Evolutionary conservation across 2,888 invertebrate genomes (phyloP), one percentile per base, ranked within the genome.

Genomic region (Eremobia ochroleuca): DNA sequence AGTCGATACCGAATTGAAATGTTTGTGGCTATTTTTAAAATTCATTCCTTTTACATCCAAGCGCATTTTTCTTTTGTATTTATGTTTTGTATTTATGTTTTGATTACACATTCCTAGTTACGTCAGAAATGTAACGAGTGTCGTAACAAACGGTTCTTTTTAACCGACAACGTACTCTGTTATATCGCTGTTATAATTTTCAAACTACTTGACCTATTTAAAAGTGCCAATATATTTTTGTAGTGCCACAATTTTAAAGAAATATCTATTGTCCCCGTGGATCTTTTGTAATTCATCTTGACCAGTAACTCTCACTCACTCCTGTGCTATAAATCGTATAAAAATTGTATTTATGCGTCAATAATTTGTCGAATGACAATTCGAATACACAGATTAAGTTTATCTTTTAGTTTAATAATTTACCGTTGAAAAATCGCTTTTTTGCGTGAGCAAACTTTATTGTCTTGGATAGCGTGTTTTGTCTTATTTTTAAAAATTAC

Each of bases 401-500:
- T n/a, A 25, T 31, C 59, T 43, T 83, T 18, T 64, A 58, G 52
- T 80, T 81, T 34, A 65, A 34, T 61, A 64, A 73, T 49, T 66
- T 59, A 49, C 43, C 40, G 43, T 66, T 73, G 28, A 58, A 68
- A 65, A 73, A 77, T 66, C 18, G 13, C 55, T 68, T 69, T 76
- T 73, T 73, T 66, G 73, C 67, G 74, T 72, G 73, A 70, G 8
- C 46, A 71, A 73, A 77, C 81, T 77, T 82, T 84, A 84, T 89
- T 87, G 89, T 88, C 79, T 76, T 37, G 64, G 40, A 13, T 37
- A 40, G 59, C 72, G 52, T 40, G 80, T 72, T 81, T 79, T 81
- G 43, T 82, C 62, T 81, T 87, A 81, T 84, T 86, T 82, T 86
- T 82, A 88, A 86, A 87, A 86, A 78, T 76, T 87, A 89, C 88